phyloP scores from a whole-genome alignment of 2,797 vertebrate species.

The Denticeps clupeoides region DNA sequence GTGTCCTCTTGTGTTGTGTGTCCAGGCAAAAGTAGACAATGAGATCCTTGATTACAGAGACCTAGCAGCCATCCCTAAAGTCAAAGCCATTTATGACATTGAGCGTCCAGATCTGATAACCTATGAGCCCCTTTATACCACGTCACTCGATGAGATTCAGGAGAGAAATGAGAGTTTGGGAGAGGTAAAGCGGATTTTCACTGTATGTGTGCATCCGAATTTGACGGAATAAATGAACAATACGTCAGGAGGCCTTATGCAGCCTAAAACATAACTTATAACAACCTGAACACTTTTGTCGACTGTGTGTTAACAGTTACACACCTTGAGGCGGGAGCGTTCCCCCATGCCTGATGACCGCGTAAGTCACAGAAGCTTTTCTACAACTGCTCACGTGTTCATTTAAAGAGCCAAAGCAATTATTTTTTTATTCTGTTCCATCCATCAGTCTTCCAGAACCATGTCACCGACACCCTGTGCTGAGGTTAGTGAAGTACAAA shows the following conservation, averaged over 20 bases:
- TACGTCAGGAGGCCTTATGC: no score
- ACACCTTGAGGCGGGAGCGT: conserved; percentile 34
- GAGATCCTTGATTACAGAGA: conserved; percentile 86
- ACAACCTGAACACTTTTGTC: no score
- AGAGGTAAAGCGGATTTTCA: conserved; percentile 60
- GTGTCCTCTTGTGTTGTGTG: conserved; percentile 15
- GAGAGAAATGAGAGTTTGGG: conserved; percentile 69
- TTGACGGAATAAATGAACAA: no score
- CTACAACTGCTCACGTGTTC: no score
- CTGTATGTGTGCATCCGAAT: background rate
- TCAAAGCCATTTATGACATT: conserved; percentile 87
- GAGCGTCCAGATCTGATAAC: conserved; percentile 82
- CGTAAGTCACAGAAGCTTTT: conserved; percentile 24
- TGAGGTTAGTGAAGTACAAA: conserved; percentile 59
- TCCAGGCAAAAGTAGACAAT: conserved; percentile 84
- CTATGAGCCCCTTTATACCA: conserved; percentile 75
- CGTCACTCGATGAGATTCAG: conserved; percentile 71
- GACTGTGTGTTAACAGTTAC: conserved; percentile 36
- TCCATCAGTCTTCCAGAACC: conserved; percentile 74
- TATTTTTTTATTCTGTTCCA: conserved; percentile 22
- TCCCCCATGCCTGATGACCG: conserved; percentile 36
- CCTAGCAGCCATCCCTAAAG: conserved; percentile 82
- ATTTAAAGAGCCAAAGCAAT: no score
- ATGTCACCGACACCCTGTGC: conserved; percentile 72
- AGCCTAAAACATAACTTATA: no score